phyloP scores from a whole-genome alignment of 2,113 vertebrate genomes.

The Tyrannus savana region DNA sequence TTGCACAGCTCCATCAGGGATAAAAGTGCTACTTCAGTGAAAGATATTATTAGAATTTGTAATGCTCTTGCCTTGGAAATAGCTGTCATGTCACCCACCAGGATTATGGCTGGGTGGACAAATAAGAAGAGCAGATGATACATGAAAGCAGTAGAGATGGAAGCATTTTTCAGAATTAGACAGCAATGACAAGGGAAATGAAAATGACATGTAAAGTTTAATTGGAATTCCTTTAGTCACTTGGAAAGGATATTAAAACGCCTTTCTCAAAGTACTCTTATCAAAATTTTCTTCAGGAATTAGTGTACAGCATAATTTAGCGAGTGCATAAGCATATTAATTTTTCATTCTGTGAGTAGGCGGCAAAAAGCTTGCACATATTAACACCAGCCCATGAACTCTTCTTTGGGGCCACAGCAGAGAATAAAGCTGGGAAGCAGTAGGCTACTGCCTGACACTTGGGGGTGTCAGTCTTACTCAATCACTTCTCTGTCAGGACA shows the following conservation, averaged over 20 bases:
- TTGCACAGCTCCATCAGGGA: not conserved
- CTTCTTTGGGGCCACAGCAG: not conserved
- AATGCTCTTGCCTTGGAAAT: slow-evolving; percentile 44
- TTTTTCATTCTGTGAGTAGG: slow-evolving; percentile 18
- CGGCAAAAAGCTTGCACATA: slow-evolving; percentile 7
- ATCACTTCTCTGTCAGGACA: not conserved
- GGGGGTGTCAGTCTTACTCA: not conserved
- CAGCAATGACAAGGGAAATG: slow-evolving; percentile 27
- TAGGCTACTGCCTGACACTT: not conserved
- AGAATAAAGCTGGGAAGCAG: not conserved
- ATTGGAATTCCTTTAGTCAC: slow-evolving; percentile 56
- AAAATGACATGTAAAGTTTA: slow-evolving; percentile 46
- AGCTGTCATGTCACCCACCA: slow-evolving; percentile 44
- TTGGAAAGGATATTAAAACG: slow-evolving; percentile 58
- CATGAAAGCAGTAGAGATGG: slow-evolving; percentile 11
- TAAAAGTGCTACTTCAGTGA: slow-evolving; percentile 7
- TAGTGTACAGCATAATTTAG: slow-evolving; percentile 57
- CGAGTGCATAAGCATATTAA: slow-evolving; percentile 38
- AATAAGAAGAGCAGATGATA: slow-evolving; percentile 35
- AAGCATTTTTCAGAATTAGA: slow-evolving; percentile 53
- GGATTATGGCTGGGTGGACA: slow-evolving; percentile 37
- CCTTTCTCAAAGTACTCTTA: slow-evolving; percentile 39
- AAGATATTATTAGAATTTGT: slow-evolving; percentile 50
- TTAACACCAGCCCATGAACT: not conserved
- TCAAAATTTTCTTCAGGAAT: slow-evolving; percentile 62